Conservation (phyloP, 2,888 invertebrate genomes). For the Epinotia brunnichana region DNA sequence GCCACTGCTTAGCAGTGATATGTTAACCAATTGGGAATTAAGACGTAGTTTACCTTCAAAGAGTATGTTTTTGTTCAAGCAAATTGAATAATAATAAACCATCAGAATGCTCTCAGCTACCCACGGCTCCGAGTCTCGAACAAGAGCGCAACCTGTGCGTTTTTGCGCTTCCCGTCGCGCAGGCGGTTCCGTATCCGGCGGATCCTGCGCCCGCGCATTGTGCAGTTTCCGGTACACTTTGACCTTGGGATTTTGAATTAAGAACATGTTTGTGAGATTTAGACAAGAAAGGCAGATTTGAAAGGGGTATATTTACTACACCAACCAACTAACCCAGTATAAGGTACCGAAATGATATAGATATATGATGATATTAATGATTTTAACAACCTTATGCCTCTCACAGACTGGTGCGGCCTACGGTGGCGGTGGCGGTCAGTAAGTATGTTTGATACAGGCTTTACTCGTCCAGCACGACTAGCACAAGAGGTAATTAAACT, state of each 20-base stretch:
- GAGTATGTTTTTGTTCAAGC: neutral
- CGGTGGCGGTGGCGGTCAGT: no score
- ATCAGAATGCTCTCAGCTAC: conserved; percentile 8
- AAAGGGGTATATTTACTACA: conserved; percentile 9
- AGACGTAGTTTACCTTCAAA: neutral
- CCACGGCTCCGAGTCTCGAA: conserved; percentile 10
- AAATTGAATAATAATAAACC: conserved; percentile 9
- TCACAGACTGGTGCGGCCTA: no score
- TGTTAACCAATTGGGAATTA: neutral
- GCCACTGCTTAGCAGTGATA: no score
- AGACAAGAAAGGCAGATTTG: neutral
- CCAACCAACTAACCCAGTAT: neutral
- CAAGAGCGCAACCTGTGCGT: conserved; percentile 46
- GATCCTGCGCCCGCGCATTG: conserved; percentile 53
- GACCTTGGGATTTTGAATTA: conserved; percentile 30
- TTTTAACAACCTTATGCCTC: no score
- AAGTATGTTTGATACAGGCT: no score
- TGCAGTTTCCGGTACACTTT: conserved; percentile 27
- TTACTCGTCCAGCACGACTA: no score
- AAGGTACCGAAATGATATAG: neutral
- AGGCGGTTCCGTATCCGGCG: conserved; percentile 78
- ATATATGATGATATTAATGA: no score
- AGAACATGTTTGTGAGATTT: conserved; percentile 24
- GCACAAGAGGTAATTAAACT: no score
- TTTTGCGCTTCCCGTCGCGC: conserved; percentile 66